phyloP scores from a whole-genome alignment of 1,140 invertebrate genomes.

The Stegodyphus mimosarum region DNA sequence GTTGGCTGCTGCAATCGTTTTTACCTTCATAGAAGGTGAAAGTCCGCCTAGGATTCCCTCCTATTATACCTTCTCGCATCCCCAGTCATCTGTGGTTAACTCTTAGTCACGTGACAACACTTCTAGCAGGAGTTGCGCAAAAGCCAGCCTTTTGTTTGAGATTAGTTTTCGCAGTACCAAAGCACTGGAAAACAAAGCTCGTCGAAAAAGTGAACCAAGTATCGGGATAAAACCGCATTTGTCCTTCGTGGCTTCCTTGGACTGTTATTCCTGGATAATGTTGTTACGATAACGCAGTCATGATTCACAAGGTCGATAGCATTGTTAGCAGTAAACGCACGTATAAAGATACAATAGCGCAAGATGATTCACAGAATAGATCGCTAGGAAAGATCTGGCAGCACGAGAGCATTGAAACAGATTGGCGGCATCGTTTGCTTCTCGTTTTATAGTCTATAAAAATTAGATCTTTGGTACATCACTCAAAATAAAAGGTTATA shows the following conservation, averaged over 20 bases:
- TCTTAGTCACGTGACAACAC: constrained; percentile 8
- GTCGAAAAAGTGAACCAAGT: constrained; percentile 1
- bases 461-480: no score
- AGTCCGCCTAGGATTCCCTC: constrained; percentile 1
- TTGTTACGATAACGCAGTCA: not conserved
- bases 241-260: constrained; percentile 35
- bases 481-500: no score
- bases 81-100: constrained; percentile 11
- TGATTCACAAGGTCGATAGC: constrained; percentile 11
- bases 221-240: constrained; percentile 13
- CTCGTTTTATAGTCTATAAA: no score
- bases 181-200: not conserved
- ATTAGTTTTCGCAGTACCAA: constrained; percentile 23
- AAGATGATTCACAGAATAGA: not conserved
- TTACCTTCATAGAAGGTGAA: constrained; percentile 30
- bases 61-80: not conserved
- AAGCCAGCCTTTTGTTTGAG: constrained; percentile 15
- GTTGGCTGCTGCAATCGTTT: constrained; percentile 1
- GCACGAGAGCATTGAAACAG: no score
- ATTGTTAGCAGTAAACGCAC: constrained; percentile 7
- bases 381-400: no score
- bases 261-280: not conserved
- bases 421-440: no score
- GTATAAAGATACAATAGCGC: not conserved
- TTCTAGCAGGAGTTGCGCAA: not conserved